Base-by-base conservation (phyloP, 2,797 vertebrate genomes). In the Hoplostethus mediterraneus region DNA sequence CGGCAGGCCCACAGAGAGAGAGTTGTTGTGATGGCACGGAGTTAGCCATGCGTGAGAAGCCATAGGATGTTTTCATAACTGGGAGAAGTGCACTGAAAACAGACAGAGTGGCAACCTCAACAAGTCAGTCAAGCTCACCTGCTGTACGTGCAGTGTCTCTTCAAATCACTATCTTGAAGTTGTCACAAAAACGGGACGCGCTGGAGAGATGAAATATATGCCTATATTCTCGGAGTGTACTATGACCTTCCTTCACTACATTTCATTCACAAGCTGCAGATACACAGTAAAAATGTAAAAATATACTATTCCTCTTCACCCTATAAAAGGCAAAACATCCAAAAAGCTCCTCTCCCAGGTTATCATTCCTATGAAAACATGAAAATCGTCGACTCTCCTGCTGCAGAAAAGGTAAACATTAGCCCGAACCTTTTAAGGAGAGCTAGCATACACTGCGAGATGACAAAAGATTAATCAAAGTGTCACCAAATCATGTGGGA, bases 31-130 rank as follows among this genome's bases (percentile, higher is more conserved):
- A 90, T 77, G 84, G 84, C 64, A 84, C 79, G 73, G 84, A 82
- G 67, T 75, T 59, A 79, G 63, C 85, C 85, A 83, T 85, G 90
- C 86, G 49, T 90, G 83, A 85, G 58, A 49, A 75, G 75, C 81
- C 75, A 81, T 84, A 72, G 75, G 82, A 87, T 86, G 85, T 91
- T 91, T 92, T 93, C 84, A 87, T 89, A 81, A 75, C 73, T 60
- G 70, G 57, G 72, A 86, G 80, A 90, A 62, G 54, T 65, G 77
- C 67, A 84, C 73, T 84, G 81, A 90, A 79, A 86, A 73, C 67
- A 62, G 77, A 88, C 80, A 76, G 81, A 85, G 75, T 67, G 79
- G 80, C 77, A 75, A 87, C 80, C 81, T 87, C 73, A 79, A 81
- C 77, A 83, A 83, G 76, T 89, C 86, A 79, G 67, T 86, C 79